Conservation (phyloP, 1,140 invertebrate genomes). For the Protaetia brevitarsis region DNA sequence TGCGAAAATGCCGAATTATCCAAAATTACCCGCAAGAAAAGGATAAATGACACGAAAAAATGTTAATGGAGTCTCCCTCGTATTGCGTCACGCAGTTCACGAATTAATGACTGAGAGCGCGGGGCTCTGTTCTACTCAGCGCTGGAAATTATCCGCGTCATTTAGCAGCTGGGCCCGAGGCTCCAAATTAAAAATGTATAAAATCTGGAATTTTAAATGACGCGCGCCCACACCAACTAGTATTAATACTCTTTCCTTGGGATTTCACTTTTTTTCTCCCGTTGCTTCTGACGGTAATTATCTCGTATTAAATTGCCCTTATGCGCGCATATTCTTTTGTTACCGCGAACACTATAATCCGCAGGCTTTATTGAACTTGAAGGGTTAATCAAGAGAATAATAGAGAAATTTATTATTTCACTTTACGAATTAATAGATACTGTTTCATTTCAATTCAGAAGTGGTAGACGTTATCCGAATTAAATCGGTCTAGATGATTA, state of each 20-base stretch:
- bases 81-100: constrained; percentile 32
- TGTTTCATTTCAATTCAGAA: too few relatives aligned
- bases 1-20: constrained; percentile 6
- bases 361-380: too few relatives aligned
- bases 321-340: too few relatives aligned
- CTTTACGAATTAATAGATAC: too few relatives aligned
- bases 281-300: constrained; percentile 1
- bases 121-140: not conserved
- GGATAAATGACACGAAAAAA: constrained; percentile 42
- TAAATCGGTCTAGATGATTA: too few relatives aligned
- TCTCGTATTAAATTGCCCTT: not conserved
- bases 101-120: constrained; percentile 38
- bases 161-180: constrained; percentile 28
- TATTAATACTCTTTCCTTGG: not conserved
- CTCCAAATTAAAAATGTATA: constrained; percentile 18
- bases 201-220: constrained; percentile 16
- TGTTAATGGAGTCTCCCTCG: constrained; percentile 40
- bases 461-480: too few relatives aligned
- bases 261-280: not conserved
- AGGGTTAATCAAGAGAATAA: too few relatives aligned
- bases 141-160: constrained; percentile 36
- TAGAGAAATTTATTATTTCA: too few relatives aligned
- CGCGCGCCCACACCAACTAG: not conserved
- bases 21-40: constrained; percentile 25
- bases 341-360: too few relatives aligned